These are phyloP conservation scores for Morus bassanus DNA, from an alignment of 2,797 vertebrate species.

Conservation along the genomic window DNA sequence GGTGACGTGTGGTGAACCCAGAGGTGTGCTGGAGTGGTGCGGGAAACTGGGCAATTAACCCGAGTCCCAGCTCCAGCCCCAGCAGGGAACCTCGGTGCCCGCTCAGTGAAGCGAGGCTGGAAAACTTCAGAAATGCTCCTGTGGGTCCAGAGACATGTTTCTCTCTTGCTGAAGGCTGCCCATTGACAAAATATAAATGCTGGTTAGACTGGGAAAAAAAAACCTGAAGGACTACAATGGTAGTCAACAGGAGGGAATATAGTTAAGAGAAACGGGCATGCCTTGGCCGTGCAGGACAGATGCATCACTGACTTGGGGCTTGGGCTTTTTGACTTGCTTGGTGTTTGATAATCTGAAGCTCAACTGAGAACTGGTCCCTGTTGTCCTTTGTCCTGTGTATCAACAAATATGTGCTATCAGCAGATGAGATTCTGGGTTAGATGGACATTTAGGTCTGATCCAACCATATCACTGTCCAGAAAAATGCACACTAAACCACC, in stretches of 20 bases:
- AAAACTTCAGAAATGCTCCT: background rate
- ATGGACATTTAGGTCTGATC: background rate
- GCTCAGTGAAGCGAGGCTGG: background rate
- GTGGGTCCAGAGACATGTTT: background rate
- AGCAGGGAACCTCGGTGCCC: background rate
- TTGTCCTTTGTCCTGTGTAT: background rate
- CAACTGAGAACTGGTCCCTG: background rate
- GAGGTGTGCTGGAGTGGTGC: background rate
- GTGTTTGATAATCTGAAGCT: background rate
- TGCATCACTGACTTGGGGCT: background rate
- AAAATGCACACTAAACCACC: background rate
- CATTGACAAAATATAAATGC: background rate
- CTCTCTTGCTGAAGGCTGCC: background rate
- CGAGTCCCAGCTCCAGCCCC: background rate
- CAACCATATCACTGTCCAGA: background rate
- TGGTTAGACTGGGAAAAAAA: accelerated
- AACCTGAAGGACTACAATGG: background rate
- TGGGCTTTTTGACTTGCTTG: background rate
- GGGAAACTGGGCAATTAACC: background rate
- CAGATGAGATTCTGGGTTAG: background rate
- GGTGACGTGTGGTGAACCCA: background rate
- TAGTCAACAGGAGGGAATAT: background rate
- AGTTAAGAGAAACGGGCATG: background rate
- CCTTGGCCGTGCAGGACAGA: background rate
- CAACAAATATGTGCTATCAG: background rate